These are phyloP conservation scores for Etia nguti DNA, from an alignment of 2,113 vertebrate genomes.

Conservation along the genomic window DNA sequence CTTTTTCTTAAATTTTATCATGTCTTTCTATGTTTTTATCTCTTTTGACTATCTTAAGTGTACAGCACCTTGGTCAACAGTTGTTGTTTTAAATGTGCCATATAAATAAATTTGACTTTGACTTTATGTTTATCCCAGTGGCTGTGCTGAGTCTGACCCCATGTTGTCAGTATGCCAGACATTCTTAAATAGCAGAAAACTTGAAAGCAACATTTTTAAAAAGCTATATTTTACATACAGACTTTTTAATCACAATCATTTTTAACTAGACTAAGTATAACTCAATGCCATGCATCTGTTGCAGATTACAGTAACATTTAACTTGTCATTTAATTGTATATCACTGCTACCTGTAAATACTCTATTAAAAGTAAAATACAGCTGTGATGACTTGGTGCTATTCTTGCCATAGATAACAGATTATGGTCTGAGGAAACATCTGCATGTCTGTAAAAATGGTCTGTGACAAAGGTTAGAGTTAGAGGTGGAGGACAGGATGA, in stretches of 20 bases:
- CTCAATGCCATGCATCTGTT: background rate
- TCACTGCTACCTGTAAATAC: background rate
- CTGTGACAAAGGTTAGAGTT: conserved; percentile 46
- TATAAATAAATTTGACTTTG: background rate
- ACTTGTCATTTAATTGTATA: background rate
- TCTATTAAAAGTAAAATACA: background rate
- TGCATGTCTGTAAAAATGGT: conserved; percentile 52
- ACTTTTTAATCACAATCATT: background rate
- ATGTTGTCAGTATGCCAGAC: background rate
- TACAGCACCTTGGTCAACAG: background rate
- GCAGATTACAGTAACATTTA: background rate
- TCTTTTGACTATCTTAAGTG: background rate
- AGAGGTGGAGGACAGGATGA: conserved; percentile 46
- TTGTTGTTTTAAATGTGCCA: background rate
- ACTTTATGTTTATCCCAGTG: background rate
- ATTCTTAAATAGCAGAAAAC: background rate
- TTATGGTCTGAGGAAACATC: conserved; percentile 55
- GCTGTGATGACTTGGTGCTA: background rate
- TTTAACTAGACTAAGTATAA: background rate
- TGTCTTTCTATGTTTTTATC: background rate
- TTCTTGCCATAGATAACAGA: conserved; percentile 1
- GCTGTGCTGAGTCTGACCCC: background rate
- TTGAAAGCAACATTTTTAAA: rapidly evolving
- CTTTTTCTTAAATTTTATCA: background rate
- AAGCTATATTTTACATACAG: background rate